Evolutionary conservation across 2,113 vertebrate species (phyloP).

Genomic region (Cavia aperea): DNA sequence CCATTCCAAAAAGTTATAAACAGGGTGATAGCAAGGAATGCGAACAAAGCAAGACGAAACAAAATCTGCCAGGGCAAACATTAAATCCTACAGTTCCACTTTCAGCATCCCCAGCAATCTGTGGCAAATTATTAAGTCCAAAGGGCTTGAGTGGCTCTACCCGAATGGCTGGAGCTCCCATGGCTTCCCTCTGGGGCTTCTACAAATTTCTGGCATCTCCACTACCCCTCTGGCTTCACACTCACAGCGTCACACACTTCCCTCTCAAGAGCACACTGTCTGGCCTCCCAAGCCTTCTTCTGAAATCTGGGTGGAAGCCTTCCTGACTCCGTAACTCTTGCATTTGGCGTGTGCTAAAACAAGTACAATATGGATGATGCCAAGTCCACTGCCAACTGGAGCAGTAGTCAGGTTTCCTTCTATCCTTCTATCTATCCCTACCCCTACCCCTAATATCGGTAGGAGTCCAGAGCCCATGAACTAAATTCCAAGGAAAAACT

Average conservation of each 20-base stretch:
- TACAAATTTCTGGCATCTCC: background rate
- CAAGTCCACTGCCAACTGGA: background rate
- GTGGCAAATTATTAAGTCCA: background rate
- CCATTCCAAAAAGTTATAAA: background rate
- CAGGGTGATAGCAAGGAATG: background rate
- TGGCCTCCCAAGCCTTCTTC: background rate
- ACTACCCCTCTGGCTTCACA: background rate
- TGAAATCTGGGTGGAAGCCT: background rate
- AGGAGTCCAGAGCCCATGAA: background rate
- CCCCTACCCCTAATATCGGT: too few relatives aligned
- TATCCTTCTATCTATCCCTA: background rate
- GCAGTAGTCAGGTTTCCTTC: background rate
- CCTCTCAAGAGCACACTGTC: background rate
- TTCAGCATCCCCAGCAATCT: background rate
- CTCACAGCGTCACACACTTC: background rate
- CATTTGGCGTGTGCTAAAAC: background rate
- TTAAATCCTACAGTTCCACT: background rate
- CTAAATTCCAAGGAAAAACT: background rate
- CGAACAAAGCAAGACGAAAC: background rate
- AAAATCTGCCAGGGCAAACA: background rate
- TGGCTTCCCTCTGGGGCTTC: background rate
- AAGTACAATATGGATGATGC: background rate
- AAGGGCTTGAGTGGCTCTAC: background rate
- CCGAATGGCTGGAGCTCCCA: background rate
- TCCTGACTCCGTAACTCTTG: background rate